Conservation (phyloP, 1,140 invertebrate genomes). For the Antheraea pernyi region DNA sequence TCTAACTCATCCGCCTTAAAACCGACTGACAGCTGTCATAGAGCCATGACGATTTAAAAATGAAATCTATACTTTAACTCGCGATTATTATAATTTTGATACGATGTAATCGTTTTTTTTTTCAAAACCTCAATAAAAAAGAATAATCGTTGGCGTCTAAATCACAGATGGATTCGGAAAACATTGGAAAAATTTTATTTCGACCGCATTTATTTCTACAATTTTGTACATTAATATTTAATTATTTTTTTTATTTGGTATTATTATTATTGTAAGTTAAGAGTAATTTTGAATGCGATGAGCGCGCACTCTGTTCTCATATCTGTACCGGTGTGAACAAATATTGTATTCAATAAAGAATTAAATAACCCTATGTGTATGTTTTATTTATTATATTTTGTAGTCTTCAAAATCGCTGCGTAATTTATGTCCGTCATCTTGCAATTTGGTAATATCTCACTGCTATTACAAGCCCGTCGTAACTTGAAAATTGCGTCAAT, state of each 20-base stretch:
- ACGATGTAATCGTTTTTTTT: too few species aligned
- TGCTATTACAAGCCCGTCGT: too few species aligned
- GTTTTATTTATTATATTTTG: too few species aligned
- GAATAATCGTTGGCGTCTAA: background rate
- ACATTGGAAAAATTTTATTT: background rate
- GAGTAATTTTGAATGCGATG: background rate
- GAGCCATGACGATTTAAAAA: background rate
- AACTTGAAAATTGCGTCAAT: too few species aligned
- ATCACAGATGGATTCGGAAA: background rate
- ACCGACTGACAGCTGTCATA: background rate
- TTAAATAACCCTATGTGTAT: background rate
- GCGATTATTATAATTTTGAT: too few species aligned
- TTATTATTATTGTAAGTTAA: constrained; percentile 1
- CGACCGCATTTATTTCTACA: background rate
- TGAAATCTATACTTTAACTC: background rate
- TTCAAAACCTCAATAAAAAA: too few species aligned
- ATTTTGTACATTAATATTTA: background rate
- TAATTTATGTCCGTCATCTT: too few species aligned
- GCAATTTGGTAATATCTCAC: too few species aligned
- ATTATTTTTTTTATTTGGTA: background rate
- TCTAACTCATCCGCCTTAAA: background rate
- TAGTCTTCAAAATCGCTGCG: too few species aligned
- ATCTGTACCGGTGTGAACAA: constrained; percentile 1
- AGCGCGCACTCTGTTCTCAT: background rate
- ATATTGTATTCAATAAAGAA: background rate